Evolutionary conservation across 2,113 vertebrate genomes (phyloP).

Genomic region (Phaethornis superciliosus): DNA sequence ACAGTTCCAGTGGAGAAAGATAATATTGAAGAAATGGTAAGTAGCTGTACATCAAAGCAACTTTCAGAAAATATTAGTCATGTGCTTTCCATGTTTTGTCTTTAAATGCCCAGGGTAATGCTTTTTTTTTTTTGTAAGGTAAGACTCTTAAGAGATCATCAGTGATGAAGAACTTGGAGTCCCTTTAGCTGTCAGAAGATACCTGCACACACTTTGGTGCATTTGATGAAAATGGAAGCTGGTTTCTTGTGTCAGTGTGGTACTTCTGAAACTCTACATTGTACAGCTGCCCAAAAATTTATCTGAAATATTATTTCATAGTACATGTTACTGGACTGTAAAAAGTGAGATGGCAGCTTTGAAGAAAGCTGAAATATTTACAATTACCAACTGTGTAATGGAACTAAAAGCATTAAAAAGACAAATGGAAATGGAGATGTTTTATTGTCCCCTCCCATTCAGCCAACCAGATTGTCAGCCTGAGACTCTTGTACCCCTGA

Average conservation of each 20-base stretch:
- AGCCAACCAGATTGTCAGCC: not conserved
- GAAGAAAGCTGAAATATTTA: not conserved
- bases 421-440: rapidly evolving
- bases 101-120: not conserved
- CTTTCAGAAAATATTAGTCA: not conserved
- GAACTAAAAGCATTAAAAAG: not conserved
- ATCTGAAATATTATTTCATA: not conserved
- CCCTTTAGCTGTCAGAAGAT: not conserved
- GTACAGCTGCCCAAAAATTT: not conserved
- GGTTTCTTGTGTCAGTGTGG: not conserved
- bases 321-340: not conserved
- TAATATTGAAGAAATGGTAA: slow-evolving; percentile 62
- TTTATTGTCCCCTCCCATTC: not conserved
- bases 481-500: not conserved
- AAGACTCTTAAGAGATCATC: not conserved
- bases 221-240: not conserved
- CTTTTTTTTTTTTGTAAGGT: not conserved
- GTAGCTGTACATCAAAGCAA: not conserved
- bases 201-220: not conserved
- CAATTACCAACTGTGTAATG: not conserved
- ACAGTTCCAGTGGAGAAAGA: slow-evolving; percentile 47
- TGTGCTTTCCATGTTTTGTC: not conserved
- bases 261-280: not conserved
- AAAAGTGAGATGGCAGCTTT: not conserved
- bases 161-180: not conserved